Conservation (phyloP, 2,113 vertebrate species). For the Serinus canaria region DNA sequence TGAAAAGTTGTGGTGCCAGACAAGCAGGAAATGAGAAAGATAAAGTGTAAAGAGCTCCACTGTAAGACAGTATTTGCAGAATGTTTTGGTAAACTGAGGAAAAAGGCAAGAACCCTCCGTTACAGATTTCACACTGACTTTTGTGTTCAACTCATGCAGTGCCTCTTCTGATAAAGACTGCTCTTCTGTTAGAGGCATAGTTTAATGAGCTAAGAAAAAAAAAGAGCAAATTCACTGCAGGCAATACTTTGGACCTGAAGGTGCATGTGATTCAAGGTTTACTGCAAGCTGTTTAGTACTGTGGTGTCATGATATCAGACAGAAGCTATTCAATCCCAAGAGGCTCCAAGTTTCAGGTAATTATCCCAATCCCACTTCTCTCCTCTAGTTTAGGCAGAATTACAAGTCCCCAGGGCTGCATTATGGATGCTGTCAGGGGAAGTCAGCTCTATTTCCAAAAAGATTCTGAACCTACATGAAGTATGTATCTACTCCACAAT, state of each 20-base stretch:
- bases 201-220: not conserved
- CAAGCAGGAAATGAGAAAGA: not conserved
- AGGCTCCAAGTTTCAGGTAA: not conserved
- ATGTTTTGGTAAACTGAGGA: not conserved
- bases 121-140: not conserved
- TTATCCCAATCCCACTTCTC: not conserved
- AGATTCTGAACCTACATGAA: not conserved
- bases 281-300: not conserved
- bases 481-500: too few species aligned
- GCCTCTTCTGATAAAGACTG: not conserved
- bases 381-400: not conserved
- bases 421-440: not conserved
- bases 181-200: not conserved
- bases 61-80: not conserved
- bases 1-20: slow-evolving; percentile 1
- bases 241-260: not conserved
- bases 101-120: not conserved
- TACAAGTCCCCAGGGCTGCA: not conserved
- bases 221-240: not conserved
- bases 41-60: not conserved
- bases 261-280: not conserved
- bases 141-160: not conserved
- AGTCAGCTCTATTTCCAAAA: not conserved
- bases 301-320: not conserved
- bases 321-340: not conserved